phyloP scores from a whole-genome alignment of 2,888 invertebrate species.

The Drosophila suboccidentalis region DNA sequence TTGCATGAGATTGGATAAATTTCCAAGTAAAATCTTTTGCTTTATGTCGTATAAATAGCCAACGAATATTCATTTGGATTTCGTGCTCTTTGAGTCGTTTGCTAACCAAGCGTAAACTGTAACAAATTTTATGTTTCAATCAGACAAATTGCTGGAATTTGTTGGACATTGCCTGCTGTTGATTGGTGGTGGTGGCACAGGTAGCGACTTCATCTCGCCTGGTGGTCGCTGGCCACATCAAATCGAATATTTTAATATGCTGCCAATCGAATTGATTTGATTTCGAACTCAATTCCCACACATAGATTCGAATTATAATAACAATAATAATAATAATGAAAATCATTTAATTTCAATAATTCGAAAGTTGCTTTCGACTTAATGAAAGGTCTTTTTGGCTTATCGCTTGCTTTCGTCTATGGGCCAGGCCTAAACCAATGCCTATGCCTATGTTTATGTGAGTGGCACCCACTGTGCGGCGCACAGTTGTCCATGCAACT shows the following conservation, averaged over 20 bases:
- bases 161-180: conserved; percentile 21
- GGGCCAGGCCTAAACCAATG: conserved; percentile 21
- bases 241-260: conserved; percentile 78
- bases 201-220: conserved; percentile 48
- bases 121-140: conserved; percentile 80
- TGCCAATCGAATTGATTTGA: conserved; percentile 77
- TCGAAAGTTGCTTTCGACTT: conserved; percentile 69
- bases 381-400: conserved; percentile 63
- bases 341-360: conserved; percentile 76
- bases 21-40: conserved; percentile 64
- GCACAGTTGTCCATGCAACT: conserved; percentile 48
- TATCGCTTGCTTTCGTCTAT: conserved; percentile 36
- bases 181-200: conserved; percentile 19
- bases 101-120: conserved; percentile 64
- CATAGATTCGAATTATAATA: conserved; percentile 27
- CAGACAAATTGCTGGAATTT: conserved; percentile 52
- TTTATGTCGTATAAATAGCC: conserved; percentile 56
- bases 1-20: conserved; percentile 68
- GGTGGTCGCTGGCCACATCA: conserved; percentile 67
- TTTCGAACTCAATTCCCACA: conserved; percentile 45
- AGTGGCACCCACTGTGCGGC: conserved; percentile 60
- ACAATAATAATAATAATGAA: conserved; percentile 55
- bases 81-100: conserved; percentile 25
- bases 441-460: conserved; percentile 5
- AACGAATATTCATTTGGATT: conserved; percentile 27